Base-by-base conservation (phyloP, 2,888 invertebrate genomes). In the Apamea crenata region DNA sequence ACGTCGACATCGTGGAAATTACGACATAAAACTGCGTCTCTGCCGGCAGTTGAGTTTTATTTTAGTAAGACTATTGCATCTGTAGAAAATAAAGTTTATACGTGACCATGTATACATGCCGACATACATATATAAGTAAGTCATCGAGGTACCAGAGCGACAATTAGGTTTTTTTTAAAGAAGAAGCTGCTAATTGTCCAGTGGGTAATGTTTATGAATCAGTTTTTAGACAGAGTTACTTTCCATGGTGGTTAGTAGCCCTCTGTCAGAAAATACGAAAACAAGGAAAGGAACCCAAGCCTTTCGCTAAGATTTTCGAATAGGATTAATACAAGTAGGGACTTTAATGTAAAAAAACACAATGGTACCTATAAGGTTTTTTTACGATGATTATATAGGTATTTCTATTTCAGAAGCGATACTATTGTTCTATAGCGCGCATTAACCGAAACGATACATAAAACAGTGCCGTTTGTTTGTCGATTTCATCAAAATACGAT, bases 1-100 rank as follows among this genome's bases (percentile, higher is more conserved):
- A 65, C 77, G 80, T 72, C 89, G 77, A 68, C 69, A 70, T 83
- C 72, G 72, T 76, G 53, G 65, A 73, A 68, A 71, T 87, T 87
- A 80, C 87, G 69, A 81, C 87, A 88, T 66, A 18, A 18, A 40
- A 70, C 29, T 77, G 76, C 50, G 66, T 53, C 32, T 74, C 50
- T 76, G 16, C 53, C 53, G 36, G 44, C 72, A 56, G 53, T 68
- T 12, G 3, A 32, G 32, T 71, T 72, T 61, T 67, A 50, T 44
- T 59, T 53, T 73, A 32, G 25, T 65, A 32, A 56, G 21, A 59
- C 44, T 65, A 78, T 83, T 71, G 70, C 50, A 44, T 4, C 14
- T 29, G 14, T 36, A n/a, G n/a, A 72, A 77, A 81, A 53, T 77
- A 70, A 53, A 66, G 40, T 47, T 32, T 53, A 53, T 40, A 25